phyloP scores from a whole-genome alignment of 1,140 invertebrate species.

The Drosophila sechellia region DNA sequence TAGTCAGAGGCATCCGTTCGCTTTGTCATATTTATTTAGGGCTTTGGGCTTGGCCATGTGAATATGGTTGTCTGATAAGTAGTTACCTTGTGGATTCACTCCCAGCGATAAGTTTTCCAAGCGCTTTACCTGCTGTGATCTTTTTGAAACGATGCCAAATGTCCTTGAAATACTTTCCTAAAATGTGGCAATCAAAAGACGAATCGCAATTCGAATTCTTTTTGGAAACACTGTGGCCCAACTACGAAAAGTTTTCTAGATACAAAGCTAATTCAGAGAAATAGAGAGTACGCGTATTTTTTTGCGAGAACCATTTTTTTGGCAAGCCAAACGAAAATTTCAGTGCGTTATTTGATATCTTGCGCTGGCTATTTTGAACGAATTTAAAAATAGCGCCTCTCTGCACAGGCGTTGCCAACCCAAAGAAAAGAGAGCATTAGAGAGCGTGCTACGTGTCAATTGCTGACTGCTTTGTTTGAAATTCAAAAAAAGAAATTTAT shows the following conservation, averaged over 20 bases:
- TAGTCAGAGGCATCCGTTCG: conserved; percentile 54
- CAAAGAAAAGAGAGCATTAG: not conserved
- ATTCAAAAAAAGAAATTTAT: conserved; percentile 34
- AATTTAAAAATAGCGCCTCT: conserved; percentile 76
- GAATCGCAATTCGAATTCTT: conserved; percentile 48
- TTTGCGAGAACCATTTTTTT: conserved; percentile 57
- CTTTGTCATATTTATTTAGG: conserved; percentile 50
- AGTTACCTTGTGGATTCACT: conserved; percentile 16
- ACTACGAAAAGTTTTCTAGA: conserved; percentile 60
- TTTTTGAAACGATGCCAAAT: conserved; percentile 69
- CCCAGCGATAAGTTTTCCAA: conserved; percentile 30
- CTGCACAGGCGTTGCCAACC: conserved; percentile 59
- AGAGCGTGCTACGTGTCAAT: conserved; percentile 22
- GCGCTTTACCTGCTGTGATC: conserved; percentile 49
- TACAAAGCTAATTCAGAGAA: conserved; percentile 38
- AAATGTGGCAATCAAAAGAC: conserved; percentile 52
- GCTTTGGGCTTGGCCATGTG: conserved; percentile 18
- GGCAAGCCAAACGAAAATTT: conserved; percentile 55
- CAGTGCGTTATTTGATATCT: conserved; percentile 72
- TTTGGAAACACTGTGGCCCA: conserved; percentile 61
- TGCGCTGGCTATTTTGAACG: conserved; percentile 55
- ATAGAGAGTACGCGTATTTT: conserved; percentile 25
- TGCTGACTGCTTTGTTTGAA: conserved; percentile 39
- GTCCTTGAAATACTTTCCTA: conserved; percentile 75
- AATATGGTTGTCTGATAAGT: conserved; percentile 50